Evolutionary conservation across 2,113 vertebrate species (phyloP), one percentile per base, ranked within the genome.

Genomic region (Chlorocebus sabaeus): DNA sequence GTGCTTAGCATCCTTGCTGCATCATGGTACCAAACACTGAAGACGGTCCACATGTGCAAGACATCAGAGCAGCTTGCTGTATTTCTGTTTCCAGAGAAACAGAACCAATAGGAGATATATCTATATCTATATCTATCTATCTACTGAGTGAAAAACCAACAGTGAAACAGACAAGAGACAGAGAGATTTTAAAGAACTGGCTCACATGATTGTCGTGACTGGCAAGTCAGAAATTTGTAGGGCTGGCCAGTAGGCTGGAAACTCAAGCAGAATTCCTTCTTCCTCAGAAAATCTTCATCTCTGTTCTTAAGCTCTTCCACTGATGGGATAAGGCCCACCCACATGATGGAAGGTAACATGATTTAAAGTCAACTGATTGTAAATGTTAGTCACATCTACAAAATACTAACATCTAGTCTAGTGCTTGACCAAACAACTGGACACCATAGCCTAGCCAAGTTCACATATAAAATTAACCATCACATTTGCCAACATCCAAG

Each of bases 371-470:
- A 59, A 64, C 25, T 52, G 27, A 55, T 4, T 38, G 5, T 64
- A 87, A 81, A 67, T 12, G 2, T 38, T 82, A 76, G 48, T 45
- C 35, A 18, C 32, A 48, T 25, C 76, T 64, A 67, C 40, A 82
- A 78, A 78, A 35, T 17, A 30, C 11, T 22, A 83, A 32, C 8
- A 57, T n/a, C 40, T 64, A 84, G 32, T 40, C 4, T 16, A 57
- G 59, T 12, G 10, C 82, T 40, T 52, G 18, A 83, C 23, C 90
- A 89, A 45, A 48, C 11, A 32, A 22, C 0, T 9, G 35, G 23
- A 30, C 22, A 38, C 43, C 78, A 45, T 0, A 20, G 18, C 5
- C 27, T 23, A 35, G n/a, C n/a, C 22, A 61, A 38, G 43, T 0
- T 64, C n/a, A 82, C n/a, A 81, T 2, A 48, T 32, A 73, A 95